Percentiles rank a stretch among this genome's conserved stretches.
These are phyloP conservation scores for Vireo griseus DNA, from an alignment of 2,797 vertebrate genomes.

Conservation along the genomic window DNA sequence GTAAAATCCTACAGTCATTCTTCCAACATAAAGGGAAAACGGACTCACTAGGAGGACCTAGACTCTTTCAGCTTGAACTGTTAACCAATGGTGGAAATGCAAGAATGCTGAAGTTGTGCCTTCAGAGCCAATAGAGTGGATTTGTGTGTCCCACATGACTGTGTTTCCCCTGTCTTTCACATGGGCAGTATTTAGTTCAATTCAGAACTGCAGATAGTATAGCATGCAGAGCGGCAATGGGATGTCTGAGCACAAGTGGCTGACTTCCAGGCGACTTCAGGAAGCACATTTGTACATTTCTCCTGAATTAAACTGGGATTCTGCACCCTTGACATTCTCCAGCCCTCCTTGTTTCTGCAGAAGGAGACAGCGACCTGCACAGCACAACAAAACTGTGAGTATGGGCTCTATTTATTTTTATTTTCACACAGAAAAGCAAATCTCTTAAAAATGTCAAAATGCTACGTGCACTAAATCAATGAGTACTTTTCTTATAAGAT, in stretches of 20 bases:
- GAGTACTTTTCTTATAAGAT: background rate
- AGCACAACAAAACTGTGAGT: constrained; percentile 67
- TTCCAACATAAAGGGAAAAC: constrained; percentile 76
- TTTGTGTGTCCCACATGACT: constrained; percentile 82
- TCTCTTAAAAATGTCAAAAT: background rate
- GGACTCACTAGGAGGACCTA: constrained; percentile 77
- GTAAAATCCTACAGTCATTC: constrained; percentile 81
- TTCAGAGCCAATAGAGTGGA: constrained; percentile 78
- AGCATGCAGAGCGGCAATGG: constrained; percentile 69
- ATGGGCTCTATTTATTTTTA: constrained; percentile 9
- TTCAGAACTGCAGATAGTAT: constrained; percentile 83
- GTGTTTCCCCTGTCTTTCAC: constrained; percentile 80
- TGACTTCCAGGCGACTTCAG: constrained; percentile 59
- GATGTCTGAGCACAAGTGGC: constrained; percentile 66
- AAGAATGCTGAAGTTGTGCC: constrained; percentile 76
- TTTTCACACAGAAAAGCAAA: constrained; percentile 8
- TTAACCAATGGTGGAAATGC: constrained; percentile 82
- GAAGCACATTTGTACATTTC: constrained; percentile 43
- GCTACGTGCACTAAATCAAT: background rate
- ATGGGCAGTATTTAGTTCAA: constrained; percentile 83
- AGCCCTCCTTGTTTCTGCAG: background rate
- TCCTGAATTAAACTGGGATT: constrained; percentile 30
- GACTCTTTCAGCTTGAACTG: constrained; percentile 72
- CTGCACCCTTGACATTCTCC: constrained; percentile 59
- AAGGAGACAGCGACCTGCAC: background rate